phyloP scores from a whole-genome alignment of 2,113 vertebrate species.

The Cyphomyrus plagiostoma region DNA sequence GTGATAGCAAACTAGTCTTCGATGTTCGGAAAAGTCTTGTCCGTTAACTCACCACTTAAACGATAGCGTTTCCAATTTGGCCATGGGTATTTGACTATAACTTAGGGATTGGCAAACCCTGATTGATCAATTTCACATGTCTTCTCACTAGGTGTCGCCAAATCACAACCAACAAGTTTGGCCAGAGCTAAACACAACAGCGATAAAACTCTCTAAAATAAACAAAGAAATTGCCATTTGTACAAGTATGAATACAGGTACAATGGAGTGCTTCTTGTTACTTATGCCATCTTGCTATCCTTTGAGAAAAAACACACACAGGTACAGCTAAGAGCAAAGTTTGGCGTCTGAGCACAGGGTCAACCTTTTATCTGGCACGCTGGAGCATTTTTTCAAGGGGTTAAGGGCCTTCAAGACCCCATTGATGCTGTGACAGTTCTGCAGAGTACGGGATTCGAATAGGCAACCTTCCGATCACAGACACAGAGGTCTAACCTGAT shows the following conservation, averaged over 20 bases:
- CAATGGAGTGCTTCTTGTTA: neutral
- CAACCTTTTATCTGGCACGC: neutral
- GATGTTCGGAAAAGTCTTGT: neutral
- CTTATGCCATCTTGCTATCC: neutral
- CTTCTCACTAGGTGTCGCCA: constrained; percentile 17
- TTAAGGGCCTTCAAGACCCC: neutral
- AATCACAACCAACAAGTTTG: neutral
- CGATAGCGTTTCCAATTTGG: neutral
- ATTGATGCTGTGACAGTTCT: neutral
- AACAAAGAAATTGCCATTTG: neutral
- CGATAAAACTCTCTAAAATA: neutral
- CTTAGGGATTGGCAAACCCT: neutral
- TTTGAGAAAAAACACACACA: neutral
- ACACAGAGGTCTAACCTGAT: neutral
- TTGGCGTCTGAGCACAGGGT: neutral
- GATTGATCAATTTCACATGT: neutral
- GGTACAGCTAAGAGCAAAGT: neutral
- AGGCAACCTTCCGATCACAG: neutral
- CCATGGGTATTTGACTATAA: neutral
- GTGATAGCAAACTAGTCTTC: neutral
- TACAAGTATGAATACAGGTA: neutral
- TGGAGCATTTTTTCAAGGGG: neutral
- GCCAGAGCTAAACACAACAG: neutral
- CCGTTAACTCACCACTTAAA: neutral
- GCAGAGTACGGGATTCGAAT: neutral